Evolutionary conservation across 2,797 vertebrate species (phyloP), one percentile per base, ranked within the genome.

Genomic region (Argentina silus): DNA sequence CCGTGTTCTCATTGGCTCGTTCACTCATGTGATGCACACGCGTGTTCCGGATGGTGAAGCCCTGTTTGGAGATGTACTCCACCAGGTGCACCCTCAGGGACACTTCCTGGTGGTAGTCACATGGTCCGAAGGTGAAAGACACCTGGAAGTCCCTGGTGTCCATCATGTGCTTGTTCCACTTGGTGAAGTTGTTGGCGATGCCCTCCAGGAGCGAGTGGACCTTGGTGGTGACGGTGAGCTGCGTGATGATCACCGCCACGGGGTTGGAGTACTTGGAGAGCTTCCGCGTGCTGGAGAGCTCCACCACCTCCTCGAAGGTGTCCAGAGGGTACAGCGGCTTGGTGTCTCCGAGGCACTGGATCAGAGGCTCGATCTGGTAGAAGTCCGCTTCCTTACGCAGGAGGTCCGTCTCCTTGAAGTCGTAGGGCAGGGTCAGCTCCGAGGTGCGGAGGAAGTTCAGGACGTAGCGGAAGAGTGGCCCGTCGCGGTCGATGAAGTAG

Each of bases 251-350:
- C 2, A 99, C 98, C 0, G 98, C 97, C 15, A 99, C 98, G 0
- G 98, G 98, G 79, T 98, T 99, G 45, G 98, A 99, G 77, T 99
- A 99, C 88, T 99, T 99, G 0, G 98, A 99, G 53, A 99, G 96
- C 92, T 99, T 99, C 69, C 98, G 93, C 1, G 97, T 99, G 89
- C 98, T 99, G 19, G 97, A 98, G 56, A 99, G 94, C 91, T 99
- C 98, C 77, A 99, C 97, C 2, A 99, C 95, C 86, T 99, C 95
- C 88, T 99, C 98, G 51, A 98, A 99, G 80, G 96, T 98, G 92
- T 99, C 97, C 77, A 97, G 84, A 0, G 98, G 95, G 89, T 98
- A 99, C 79, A 99, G 90, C 0, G 98, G 98, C 88, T 98, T 98
- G 73, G 98, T 97, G 78, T 99, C 98, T 19, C 90, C 95, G 70